Evolutionary conservation across 2,797 vertebrate genomes (phyloP), one percentile per base, ranked within the genome.

Genomic region (Ambastaia sidthimunki): DNA sequence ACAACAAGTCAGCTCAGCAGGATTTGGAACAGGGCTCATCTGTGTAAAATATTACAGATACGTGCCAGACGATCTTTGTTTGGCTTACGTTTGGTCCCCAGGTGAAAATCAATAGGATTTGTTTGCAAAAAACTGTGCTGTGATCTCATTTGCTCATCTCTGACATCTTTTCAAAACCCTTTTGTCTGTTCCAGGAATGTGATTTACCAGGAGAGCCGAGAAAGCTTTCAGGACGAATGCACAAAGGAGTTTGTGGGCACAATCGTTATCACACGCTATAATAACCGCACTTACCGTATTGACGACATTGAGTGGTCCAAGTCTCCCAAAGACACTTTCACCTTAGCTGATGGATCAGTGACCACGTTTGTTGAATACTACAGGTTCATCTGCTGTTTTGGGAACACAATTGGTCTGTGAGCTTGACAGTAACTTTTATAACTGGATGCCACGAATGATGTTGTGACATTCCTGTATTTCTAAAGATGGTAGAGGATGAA

Each of bases 231-330:
- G 87, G 95, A 97, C 0, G 94, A 96, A 75, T 98, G 96, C 85
- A 90, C 82, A 82, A 98, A 97, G 86, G 94, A 96, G 85, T 90
- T 99, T 72, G 81, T 97, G 3, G 97, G 97, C 28, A 92, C 48
- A 74, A 93, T 97, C 2, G 90, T 98, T 28, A 95, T 99, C 87
- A 98, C 97, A 0, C 95, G 95, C 48, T 99, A 98, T 82, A 99
- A 99, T 86, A 97, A 99, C 86, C 95, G 94, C 65, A 98, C 95
- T 1, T 98, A 98, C 59, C 95, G 94, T 7, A 87, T 98, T 3
- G 96, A 98, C 0, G 95, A 93, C 87, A 95, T 98, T 6, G 95
- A 96, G 81, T 98, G 97, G 97, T 88, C 91, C 82, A 98, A 94
- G 87, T 96, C 92, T 1, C 97, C 97, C 0, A 95, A 89, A 87